Conservation (phyloP, 2,888 invertebrate genomes). For the Meandrusa payeni region DNA sequence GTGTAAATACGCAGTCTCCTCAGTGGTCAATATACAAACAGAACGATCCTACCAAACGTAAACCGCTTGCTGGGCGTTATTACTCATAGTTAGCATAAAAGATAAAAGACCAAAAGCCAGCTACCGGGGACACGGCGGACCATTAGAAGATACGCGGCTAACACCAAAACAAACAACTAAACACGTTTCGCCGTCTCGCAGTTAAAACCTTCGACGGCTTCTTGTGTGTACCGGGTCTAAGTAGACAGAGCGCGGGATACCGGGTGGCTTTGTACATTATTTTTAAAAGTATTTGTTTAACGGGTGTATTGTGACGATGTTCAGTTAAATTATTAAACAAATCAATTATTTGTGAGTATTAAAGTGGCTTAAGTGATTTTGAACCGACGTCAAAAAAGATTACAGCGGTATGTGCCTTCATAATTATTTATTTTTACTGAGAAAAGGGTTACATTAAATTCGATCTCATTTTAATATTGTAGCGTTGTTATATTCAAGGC, state of each 20-base stretch:
- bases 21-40: conserved; percentile 14
- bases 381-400: too few species aligned
- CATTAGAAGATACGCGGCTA: conserved; percentile 48
- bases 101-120: conserved; percentile 33
- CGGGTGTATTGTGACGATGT: neutral
- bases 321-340: conserved; percentile 4
- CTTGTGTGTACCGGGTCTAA: conserved; percentile 19
- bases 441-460: too few species aligned
- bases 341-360: too few species aligned
- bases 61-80: conserved; percentile 30
- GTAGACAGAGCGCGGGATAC: conserved; percentile 5
- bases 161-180: conserved; percentile 25
- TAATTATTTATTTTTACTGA: too few species aligned
- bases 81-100: conserved; percentile 42
- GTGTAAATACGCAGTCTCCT: too few species aligned
- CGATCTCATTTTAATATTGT: too few species aligned
- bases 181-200: conserved; percentile 28
- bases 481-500: too few species aligned
- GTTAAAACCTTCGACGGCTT: conserved; percentile 27
- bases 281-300: conserved; percentile 19
- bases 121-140: conserved; percentile 44
- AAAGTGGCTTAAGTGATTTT: too few species aligned
- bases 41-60: conserved; percentile 3
- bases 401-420: too few species aligned
- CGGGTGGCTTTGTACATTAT: conserved; percentile 17